These are phyloP conservation scores for Periparus ater DNA, from an alignment of 2,797 vertebrate species.

Conservation along the genomic window DNA sequence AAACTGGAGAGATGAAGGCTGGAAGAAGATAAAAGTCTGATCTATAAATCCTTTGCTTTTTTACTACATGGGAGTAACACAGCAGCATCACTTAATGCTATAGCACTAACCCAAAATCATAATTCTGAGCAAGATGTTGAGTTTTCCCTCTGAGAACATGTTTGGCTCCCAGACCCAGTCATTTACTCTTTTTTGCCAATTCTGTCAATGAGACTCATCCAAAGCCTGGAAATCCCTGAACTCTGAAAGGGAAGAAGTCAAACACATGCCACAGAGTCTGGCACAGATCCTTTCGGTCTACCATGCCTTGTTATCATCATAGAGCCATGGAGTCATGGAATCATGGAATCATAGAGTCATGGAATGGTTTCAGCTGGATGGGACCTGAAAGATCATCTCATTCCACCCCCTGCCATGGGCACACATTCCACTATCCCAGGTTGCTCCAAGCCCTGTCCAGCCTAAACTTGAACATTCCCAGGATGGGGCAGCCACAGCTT, in stretches of 20 bases:
- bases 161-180: not conserved
- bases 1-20: not conserved
- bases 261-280: fast-evolving
- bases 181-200: not conserved
- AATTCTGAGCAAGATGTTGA: not conserved
- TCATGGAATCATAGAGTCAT: not conserved
- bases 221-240: not conserved
- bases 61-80: not conserved
- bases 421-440: not conserved
- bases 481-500: not conserved
- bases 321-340: not conserved
- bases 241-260: not conserved
- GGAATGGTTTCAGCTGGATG: not conserved
- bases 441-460: fast-evolving
- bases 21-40: not conserved
- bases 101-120: not conserved
- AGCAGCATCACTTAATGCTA: not conserved
- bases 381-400: fast-evolving
- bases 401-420: not conserved
- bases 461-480: not conserved
- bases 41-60: not conserved
- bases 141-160: not conserved
- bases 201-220: not conserved
- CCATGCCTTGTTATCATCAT: not conserved
- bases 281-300: not conserved